Conservation (phyloP, 2,113 vertebrate genomes). For the Arothron firmamentum region DNA sequence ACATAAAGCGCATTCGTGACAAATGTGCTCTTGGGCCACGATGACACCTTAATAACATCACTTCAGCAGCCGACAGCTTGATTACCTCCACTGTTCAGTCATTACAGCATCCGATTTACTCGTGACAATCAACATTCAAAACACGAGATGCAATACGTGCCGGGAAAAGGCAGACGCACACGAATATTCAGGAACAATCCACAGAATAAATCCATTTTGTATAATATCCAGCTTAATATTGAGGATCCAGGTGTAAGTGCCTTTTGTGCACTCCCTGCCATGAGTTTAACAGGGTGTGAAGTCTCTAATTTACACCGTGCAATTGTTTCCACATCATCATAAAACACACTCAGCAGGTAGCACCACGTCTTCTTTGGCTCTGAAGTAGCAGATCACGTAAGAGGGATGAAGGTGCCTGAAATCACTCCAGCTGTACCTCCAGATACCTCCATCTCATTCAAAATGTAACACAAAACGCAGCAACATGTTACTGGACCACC, state of each 20-base stretch:
- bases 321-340: conserved; percentile 8
- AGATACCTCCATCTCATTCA: no score
- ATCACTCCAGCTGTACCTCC: background rate
- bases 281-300: conserved; percentile 19
- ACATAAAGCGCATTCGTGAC: conserved; percentile 33
- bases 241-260: conserved; percentile 1
- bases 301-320: conserved; percentile 17
- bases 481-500: no score
- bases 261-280: background rate
- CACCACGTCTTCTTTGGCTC: no score
- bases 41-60: conserved; percentile 35
- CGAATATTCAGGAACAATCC: background rate
- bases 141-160: conserved; percentile 5
- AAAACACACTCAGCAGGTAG: conserved; percentile 25
- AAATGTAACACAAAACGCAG: no score
- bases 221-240: conserved; percentile 4
- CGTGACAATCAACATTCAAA: conserved; percentile 41
- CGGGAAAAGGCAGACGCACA: background rate
- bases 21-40: conserved; percentile 19
- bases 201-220: conserved; percentile 1
- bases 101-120: conserved; percentile 45
- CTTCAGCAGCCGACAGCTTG: conserved; percentile 45
- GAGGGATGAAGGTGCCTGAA: no score
- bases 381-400: no score
- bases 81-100: conserved; percentile 39